Conservation (phyloP, 2,888 invertebrate species). For the Bruchidius siliquastri region DNA sequence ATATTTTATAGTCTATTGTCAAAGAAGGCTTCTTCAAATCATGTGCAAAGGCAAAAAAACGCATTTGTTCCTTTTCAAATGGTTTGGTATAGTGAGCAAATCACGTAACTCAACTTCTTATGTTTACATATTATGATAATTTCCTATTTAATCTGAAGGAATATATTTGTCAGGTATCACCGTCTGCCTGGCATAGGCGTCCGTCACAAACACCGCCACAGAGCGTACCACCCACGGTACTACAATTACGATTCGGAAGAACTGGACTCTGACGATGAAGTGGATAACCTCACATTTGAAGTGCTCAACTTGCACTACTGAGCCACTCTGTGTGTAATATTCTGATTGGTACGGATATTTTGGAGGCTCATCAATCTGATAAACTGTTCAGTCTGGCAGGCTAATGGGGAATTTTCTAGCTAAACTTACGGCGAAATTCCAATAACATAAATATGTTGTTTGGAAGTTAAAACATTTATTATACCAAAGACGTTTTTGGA, state of each 20-base stretch:
- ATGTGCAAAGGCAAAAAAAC: no score
- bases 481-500: not conserved
- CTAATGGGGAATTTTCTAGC: not conserved
- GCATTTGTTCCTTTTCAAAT: no score
- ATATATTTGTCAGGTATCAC: not conserved
- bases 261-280: constrained; percentile 38
- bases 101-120: no score
- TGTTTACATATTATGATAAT: no score
- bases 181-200: not conserved
- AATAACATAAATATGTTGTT: not conserved
- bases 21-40: no score
- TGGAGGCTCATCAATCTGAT: not conserved
- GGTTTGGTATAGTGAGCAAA: no score
- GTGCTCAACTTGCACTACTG: constrained; percentile 37
- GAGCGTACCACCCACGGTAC: not conserved
- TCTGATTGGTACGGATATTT: not conserved
- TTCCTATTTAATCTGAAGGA: no score
- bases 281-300: constrained; percentile 40
- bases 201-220: constrained; percentile 8
- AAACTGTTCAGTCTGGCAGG: not conserved
- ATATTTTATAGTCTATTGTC: no score
- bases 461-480: not conserved
- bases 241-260: constrained; percentile 8
- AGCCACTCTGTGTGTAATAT: constrained; percentile 1
- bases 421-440: not conserved